These are phyloP conservation scores for Caenorhabditis angaria DNA, from an alignment of 2,888 invertebrate species.

Conservation along the genomic window DNA sequence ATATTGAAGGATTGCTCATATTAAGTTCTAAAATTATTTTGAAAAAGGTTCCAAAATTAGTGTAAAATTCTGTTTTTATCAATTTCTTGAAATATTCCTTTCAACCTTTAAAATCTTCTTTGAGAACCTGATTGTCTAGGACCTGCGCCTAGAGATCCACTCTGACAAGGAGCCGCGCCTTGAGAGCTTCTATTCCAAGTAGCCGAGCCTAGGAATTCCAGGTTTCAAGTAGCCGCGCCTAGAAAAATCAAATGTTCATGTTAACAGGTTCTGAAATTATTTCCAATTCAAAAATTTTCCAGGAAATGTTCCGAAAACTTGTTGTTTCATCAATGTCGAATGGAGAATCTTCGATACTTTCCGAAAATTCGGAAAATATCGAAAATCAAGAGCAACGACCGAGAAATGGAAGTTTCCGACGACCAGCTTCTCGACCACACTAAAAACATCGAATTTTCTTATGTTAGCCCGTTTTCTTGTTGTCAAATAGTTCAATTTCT, in stretches of 20 bases:
- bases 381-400: slow-evolving; percentile 16
- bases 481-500: slow-evolving; percentile 1
- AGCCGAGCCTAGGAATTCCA: too few species aligned
- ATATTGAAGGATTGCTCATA: too few species aligned
- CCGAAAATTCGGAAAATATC: slow-evolving; percentile 22
- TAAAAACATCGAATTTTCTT: slow-evolving; percentile 6
- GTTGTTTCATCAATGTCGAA: slow-evolving; percentile 13
- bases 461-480: slow-evolving; percentile 1
- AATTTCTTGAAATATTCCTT: too few species aligned
- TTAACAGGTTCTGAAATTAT: not conserved
- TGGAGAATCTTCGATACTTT: not conserved
- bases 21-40: too few species aligned
- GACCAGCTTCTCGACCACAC: slow-evolving; percentile 35
- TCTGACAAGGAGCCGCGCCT: too few species aligned
- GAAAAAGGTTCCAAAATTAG: too few species aligned
- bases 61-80: too few species aligned
- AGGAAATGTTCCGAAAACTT: slow-evolving; percentile 43
- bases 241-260: not conserved
- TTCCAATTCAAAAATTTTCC: slow-evolving; percentile 8
- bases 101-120: too few species aligned
- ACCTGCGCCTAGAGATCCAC: too few species aligned
- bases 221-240: too few species aligned
- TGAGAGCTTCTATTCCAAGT: too few species aligned
- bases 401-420: slow-evolving; percentile 28
- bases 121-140: too few species aligned